Evolutionary conservation across 2,113 vertebrate genomes (phyloP).

Genomic region (Thamnaconus septentrionalis): DNA sequence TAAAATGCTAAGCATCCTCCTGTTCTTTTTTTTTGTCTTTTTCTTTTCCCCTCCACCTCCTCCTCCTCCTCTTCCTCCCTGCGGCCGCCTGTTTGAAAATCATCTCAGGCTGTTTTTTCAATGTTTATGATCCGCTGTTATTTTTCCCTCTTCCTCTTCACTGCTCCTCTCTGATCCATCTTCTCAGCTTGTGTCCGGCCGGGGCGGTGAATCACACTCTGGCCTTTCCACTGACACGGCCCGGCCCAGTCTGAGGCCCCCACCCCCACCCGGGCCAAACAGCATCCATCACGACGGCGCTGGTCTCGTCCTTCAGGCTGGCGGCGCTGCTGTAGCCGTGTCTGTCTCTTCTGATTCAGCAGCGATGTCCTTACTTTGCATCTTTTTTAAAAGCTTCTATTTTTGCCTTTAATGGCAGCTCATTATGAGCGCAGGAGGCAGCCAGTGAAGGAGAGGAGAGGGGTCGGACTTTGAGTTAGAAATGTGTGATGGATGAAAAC

Average conservation of each 20-base stretch:
- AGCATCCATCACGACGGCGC: conserved; percentile 32
- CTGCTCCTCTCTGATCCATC: conserved; percentile 19
- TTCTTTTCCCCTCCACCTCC: no score
- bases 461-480: no score
- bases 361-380: not conserved
- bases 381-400: no score
- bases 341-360: not conserved
- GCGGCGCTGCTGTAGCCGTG: no score
- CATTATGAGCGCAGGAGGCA: no score
- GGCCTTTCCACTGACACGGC: conserved; percentile 56
- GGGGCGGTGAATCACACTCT: conserved; percentile 47
- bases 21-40: conserved; percentile 2
- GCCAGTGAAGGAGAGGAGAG: no score
- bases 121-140: conserved; percentile 13
- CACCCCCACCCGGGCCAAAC: conserved; percentile 37
- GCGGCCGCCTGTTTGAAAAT: conserved; percentile 11
- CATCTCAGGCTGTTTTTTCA: conserved; percentile 8
- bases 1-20: conserved; percentile 5
- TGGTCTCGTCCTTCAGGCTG: no score
- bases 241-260: conserved; percentile 34
- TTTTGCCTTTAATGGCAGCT: no score
- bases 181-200: conserved; percentile 18
- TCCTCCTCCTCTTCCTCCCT: no score
- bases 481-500: no score
- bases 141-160: not conserved